A percentile compares a stretch with the other conserved stretches of the same genome.
phyloP scores from a whole-genome alignment of 2,888 invertebrate species.

The Phaonia tiefii region DNA sequence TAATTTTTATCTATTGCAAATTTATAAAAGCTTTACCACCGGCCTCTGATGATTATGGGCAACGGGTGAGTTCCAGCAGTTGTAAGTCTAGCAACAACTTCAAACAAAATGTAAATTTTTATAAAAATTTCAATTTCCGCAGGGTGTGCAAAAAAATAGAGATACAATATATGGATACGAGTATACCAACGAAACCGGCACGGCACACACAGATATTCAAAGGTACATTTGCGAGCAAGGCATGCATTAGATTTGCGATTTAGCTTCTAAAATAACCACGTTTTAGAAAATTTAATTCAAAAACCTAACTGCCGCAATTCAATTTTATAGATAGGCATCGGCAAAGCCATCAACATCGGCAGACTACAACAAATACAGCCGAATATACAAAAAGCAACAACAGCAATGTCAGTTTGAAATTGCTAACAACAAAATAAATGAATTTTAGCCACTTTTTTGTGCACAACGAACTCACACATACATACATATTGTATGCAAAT shows the following conservation, averaged over 20 bases:
- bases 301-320: slow-evolving; percentile 56
- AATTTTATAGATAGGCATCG: slow-evolving; percentile 65
- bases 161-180: slow-evolving; percentile 1
- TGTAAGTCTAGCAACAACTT: slow-evolving; percentile 31
- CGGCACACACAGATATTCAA: neutral
- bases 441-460: slow-evolving; percentile 5
- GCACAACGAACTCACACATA: neutral
- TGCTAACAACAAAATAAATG: slow-evolving; percentile 18
- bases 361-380: too few species aligned
- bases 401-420: neutral
- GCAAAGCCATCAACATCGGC: neutral
- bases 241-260: slow-evolving; percentile 40
- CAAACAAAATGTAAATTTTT: slow-evolving; percentile 56
- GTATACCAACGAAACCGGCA: neutral
- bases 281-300: slow-evolving; percentile 60
- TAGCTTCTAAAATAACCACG: slow-evolving; percentile 51
- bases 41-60: neutral
- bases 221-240: neutral
- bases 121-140: slow-evolving; percentile 65
- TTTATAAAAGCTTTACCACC: slow-evolving; percentile 39
- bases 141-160: too few species aligned
- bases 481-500: too few species aligned
- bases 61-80: neutral
- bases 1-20: slow-evolving; percentile 54
- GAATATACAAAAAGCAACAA: neutral